Conservation (phyloP, 2,113 vertebrate genomes). For the Psammodynastes pulverulentus region DNA sequence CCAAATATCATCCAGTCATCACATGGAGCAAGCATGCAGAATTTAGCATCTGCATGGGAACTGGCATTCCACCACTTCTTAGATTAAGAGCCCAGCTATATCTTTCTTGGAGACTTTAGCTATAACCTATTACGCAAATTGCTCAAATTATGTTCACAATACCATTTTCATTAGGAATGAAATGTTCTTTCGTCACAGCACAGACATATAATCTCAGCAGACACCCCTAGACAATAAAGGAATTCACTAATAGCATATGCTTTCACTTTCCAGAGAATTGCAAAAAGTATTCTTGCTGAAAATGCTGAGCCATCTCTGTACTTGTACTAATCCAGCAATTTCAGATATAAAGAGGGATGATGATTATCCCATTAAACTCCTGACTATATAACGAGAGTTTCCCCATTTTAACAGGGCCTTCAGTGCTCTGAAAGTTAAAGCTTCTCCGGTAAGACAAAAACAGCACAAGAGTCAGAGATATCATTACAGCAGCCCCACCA, state of each 20-base stretch:
- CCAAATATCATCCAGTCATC: not conserved
- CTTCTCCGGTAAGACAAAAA: constrained; percentile 24
- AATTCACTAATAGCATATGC: not conserved
- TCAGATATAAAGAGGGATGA: constrained; percentile 12
- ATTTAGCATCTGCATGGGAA: not conserved
- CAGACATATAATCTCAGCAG: not conserved
- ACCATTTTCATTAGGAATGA: constrained; percentile 2
- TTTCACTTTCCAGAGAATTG: not conserved
- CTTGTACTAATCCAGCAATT: constrained; percentile 9
- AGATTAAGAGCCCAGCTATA: not conserved
- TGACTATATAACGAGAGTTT: constrained; percentile 1
- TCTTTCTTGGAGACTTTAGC: not conserved
- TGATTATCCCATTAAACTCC: constrained; percentile 29
- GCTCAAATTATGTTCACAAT: not conserved
- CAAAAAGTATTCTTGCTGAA: constrained; percentile 9
- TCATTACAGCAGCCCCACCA: not conserved
- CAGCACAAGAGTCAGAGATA: not conserved
- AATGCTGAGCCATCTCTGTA: not conserved
- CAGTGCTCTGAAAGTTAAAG: constrained; percentile 11
- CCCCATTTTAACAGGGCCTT: constrained; percentile 11
- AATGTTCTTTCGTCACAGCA: not conserved
- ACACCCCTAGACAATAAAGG: constrained; percentile 1
- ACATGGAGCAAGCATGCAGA: not conserved
- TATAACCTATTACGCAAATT: not conserved
- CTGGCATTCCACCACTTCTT: not conserved